phyloP scores from a whole-genome alignment of 2,797 vertebrate species.

The Mastacembelus armatus region DNA sequence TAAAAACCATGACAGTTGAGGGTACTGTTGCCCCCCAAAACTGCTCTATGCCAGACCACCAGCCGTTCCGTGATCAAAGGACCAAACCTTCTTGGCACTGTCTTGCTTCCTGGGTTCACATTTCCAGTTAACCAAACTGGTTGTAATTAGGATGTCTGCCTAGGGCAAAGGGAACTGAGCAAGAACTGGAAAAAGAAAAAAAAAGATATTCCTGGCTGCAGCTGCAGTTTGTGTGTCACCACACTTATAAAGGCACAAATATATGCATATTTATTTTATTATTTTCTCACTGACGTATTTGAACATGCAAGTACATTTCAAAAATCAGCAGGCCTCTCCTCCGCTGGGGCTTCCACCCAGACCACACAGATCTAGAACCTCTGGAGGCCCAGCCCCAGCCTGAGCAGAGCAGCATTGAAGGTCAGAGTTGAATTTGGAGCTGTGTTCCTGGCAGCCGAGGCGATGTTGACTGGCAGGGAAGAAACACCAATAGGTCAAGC shows the following conservation, averaged over 20 bases:
- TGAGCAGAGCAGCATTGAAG: constrained; percentile 18
- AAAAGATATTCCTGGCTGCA: constrained; percentile 32
- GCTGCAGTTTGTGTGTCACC: constrained; percentile 36
- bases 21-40: constrained; percentile 10
- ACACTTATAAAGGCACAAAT: constrained; percentile 41
- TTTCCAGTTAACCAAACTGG: constrained; percentile 72
- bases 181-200: constrained; percentile 29
- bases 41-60: constrained; percentile 56
- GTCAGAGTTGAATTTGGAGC: constrained; percentile 54
- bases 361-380: constrained; percentile 58
- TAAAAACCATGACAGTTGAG: constrained; percentile 44
- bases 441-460: constrained; percentile 66
- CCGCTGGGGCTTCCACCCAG: constrained; percentile 37
- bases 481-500: constrained; percentile 57
- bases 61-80: constrained; percentile 64
- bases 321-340: constrained; percentile 23
- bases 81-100: constrained; percentile 62
- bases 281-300: constrained; percentile 32
- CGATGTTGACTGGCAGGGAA: constrained; percentile 57
- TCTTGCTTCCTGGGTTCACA: constrained; percentile 68
- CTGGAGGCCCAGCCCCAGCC: constrained; percentile 32
- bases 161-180: constrained; percentile 35
- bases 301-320: neutral
- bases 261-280: constrained; percentile 43
- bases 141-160: constrained; percentile 67